Base-by-base conservation (phyloP, 2,113 vertebrate genomes). In the Calypte anna region DNA sequence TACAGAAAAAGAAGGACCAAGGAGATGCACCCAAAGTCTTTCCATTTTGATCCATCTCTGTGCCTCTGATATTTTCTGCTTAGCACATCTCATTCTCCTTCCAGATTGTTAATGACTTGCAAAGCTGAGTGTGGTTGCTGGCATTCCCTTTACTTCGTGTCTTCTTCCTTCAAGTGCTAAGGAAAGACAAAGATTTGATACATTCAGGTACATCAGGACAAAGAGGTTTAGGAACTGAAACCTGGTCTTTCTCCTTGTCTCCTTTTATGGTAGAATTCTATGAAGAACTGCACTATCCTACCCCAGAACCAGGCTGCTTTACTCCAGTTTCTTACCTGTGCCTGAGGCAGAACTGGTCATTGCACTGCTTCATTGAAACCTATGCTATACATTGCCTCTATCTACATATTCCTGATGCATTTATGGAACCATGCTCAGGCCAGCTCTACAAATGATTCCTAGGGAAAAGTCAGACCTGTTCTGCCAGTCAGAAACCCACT, bases 381-480 rank as follows among this genome's bases (percentile, higher is more conserved):
- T 24, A 6, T 30, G 31, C 28, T 57, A 8, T 15, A 57, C 24
- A 10, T 36, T 55, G 61, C 48, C 36, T 38, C 36, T 10, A 38
- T 38, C 36, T 38, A 38, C 36, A 38, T 38, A 57, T 63, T 89
- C 44, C 85, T 77, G 73, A 44, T 44, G 50, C 51, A 38, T 55
- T n/a, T 30, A n/a, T 23, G 78, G 57, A 85, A 51, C n/a, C 9
- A 85, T 85, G 78, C 36, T 36, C 40, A 40, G 70, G 50, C 21
- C 82, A 85, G 50, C 11, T 64, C 36, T 70, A 18, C 1, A 4
- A 62, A 70, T 55, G 51, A 90, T 76, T 81, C 46, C 59, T 51
- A 28, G 7, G 46, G 58, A 89, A 89, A 93, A 76, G 72, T 36
- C 82, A 88, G 76, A 91, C 90, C 79, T 81, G 91, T 69, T 94